Evolutionary conservation across 2,888 invertebrate species (phyloP), one percentile per base, ranked within the genome.

Genomic region (Metallyticus violacea): DNA sequence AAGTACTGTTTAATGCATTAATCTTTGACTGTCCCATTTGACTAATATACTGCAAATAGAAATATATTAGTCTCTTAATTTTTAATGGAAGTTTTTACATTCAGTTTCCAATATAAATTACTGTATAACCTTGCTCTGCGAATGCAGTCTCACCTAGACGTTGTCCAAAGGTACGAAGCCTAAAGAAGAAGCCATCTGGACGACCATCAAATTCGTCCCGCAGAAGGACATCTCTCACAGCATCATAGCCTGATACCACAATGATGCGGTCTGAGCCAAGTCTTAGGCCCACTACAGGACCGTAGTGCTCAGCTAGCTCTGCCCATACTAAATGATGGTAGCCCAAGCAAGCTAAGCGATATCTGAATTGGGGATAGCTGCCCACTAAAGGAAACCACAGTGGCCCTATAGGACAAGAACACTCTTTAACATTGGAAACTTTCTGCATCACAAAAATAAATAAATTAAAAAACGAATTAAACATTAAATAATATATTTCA

Each of bases 131-230:
- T 77, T 28, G 7, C 79, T 82, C 7, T 1, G 2, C 7, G 9
- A 28, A 15, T 9, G 7, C 79, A 28, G 15, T 29, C 90, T 91
- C 90, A 95, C 96, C 96, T 88, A 93, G 91, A 91, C 94, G 92
- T 90, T 94, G 93, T 25, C 95, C 95, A 88, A 95, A 94, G 29
- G 95, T 93, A 86, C 96, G 92, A 87, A 95, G 91, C 88, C 93
- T 92, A 89, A 95, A 94, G 90, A 96, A 95, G 90, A 95, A 96
- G 30, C 94, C 95, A 89, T 95, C 93, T 0, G 96, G 96, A 87
- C 96, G 92, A 0, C 95, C 95, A 89, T 95, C 95, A 89, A 96
- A 95, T 87, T 95, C 95, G 26, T 94, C 94, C 9, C 93, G 92
- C 0, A 92, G 92, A 79, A 95, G 93, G 6, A 94, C 94, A 90